phyloP scores from a whole-genome alignment of 2,113 vertebrate species.

The Podocnemis expansa region DNA sequence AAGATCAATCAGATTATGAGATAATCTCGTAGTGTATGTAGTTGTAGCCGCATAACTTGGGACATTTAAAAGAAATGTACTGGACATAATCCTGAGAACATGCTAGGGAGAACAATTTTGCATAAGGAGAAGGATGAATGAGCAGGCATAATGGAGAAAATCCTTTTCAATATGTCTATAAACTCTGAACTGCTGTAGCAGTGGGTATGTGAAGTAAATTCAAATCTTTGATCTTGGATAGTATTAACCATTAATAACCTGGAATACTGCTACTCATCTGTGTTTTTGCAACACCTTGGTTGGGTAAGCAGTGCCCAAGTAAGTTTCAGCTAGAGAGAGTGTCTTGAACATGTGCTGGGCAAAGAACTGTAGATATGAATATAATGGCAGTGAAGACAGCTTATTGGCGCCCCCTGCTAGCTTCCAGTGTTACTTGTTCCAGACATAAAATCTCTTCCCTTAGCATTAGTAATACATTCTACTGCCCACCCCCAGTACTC shows the following conservation, averaged over 20 bases:
- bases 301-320: not conserved
- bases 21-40: not conserved
- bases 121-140: not conserved
- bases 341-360: not conserved
- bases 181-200: not conserved
- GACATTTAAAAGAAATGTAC: not conserved
- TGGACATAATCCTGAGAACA: not conserved
- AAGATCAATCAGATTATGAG: not conserved
- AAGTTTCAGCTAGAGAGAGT: not conserved
- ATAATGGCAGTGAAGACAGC: not conserved
- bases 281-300: not conserved
- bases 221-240: not conserved
- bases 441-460: not conserved
- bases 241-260: not conserved
- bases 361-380: not conserved
- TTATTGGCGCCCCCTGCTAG: not conserved
- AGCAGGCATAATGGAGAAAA: not conserved
- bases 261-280: not conserved
- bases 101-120: accelerated
- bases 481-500: not conserved
- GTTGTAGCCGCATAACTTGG: not conserved
- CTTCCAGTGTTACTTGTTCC: not conserved
- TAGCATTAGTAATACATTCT: not conserved
- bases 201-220: not conserved
- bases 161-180: not conserved